Conservation (phyloP, 2,888 invertebrate genomes). For the Eupithecia tripunctaria region DNA sequence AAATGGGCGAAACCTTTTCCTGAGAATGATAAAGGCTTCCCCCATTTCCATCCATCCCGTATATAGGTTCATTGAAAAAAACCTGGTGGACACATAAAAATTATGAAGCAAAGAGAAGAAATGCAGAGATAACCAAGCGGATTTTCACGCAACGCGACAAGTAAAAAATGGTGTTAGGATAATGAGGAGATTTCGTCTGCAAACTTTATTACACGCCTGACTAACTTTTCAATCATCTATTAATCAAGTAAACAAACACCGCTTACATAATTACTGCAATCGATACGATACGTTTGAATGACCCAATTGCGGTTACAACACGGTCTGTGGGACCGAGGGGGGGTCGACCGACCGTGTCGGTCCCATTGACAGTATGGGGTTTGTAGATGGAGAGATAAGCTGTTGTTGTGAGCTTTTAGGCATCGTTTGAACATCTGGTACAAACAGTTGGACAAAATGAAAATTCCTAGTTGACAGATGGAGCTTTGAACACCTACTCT, state of each 20-base stretch:
- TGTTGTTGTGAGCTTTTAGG: neutral
- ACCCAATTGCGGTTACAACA: neutral
- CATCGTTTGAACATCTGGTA: neutral
- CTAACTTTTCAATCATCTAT: conserved; percentile 1
- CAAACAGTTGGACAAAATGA: neutral
- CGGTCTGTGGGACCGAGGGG: neutral
- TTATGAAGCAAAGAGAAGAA: neutral
- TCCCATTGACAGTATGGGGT: neutral
- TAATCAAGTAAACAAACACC: conserved; percentile 17
- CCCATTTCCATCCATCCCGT: no score
- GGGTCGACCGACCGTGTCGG: neutral
- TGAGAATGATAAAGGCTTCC: neutral
- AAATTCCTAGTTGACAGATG: neutral
- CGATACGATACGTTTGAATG: conserved; percentile 7
- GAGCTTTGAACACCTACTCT: neutral
- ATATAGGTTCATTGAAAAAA: neutral
- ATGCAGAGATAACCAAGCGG: neutral
- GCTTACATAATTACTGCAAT: conserved; percentile 6
- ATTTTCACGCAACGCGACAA: neutral
- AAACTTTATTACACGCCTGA: neutral
- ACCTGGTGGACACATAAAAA: neutral
- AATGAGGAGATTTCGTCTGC: neutral
- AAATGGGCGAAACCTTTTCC: neutral
- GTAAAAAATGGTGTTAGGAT: neutral
- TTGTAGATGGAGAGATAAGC: neutral